A percentile compares a stretch with the other conserved stretches of the same genome.
These are phyloP conservation scores for Porites lutea DNA, from an alignment of 64 coral and sea anemone genomes.

Conservation along the genomic window DNA sequence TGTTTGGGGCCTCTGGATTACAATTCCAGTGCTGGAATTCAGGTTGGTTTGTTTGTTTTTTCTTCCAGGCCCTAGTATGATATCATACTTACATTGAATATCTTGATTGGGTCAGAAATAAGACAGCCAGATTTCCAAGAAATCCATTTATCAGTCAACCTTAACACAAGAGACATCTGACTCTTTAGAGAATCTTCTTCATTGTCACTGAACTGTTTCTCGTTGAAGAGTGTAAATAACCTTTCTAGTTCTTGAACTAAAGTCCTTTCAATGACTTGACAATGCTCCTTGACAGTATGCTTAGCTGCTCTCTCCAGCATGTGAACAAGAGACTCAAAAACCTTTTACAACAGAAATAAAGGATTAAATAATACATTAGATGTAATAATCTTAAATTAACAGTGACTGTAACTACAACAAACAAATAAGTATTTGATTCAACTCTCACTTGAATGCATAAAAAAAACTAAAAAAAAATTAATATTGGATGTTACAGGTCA, in stretches of 20 bases:
- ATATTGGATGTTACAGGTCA: too few species aligned
- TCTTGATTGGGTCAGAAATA: constrained; percentile 58
- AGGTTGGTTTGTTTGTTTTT: too few species aligned
- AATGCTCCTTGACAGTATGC: constrained; percentile 73
- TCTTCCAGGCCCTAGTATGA: neutral
- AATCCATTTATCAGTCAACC: constrained; percentile 68
- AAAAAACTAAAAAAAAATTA: too few species aligned
- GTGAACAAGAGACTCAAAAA: constrained; percentile 63
- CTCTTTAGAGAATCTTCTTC: constrained; percentile 22
- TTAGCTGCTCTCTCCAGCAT: constrained; percentile 80
- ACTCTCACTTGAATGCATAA: too few species aligned
- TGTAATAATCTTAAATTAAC: too few species aligned
- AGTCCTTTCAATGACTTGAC: constrained; percentile 64
- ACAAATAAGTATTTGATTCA: too few species aligned
- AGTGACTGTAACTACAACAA: too few species aligned
- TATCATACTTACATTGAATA: constrained; percentile 56
- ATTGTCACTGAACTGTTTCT: neutral
- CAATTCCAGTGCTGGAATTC: too few species aligned
- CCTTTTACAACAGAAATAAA: constrained; percentile 34
- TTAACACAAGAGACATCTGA: constrained; percentile 61
- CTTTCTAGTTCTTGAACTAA: constrained; percentile 67
- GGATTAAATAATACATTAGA: neutral
- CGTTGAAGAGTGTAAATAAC: constrained; percentile 30
- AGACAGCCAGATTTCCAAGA: constrained; percentile 62
- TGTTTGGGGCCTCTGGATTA: too few species aligned